phyloP scores from a whole-genome alignment of 2,113 vertebrate species.

The Solenodon paradoxus region DNA sequence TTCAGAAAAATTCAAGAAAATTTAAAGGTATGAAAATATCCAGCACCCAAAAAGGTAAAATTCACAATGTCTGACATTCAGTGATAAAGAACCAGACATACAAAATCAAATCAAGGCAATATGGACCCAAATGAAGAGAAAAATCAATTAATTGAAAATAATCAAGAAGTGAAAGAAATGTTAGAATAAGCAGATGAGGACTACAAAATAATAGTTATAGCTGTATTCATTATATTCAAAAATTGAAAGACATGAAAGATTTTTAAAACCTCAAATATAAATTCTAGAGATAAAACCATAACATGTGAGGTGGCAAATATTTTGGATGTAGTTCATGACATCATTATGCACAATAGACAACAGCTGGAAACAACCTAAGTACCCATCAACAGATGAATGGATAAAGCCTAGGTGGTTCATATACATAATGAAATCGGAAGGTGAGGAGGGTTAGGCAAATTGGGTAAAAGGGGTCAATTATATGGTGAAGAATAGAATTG shows the following conservation, averaged over 20 bases:
- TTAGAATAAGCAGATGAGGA: not conserved
- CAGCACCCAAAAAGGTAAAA: not conserved
- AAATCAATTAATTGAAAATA: not conserved
- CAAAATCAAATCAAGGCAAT: not conserved
- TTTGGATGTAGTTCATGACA: not conserved
- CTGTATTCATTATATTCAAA: not conserved
- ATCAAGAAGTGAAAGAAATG: not conserved
- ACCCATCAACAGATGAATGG: too few relatives aligned
- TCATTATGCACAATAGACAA: too few relatives aligned
- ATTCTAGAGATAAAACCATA: not conserved
- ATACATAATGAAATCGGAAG: too few relatives aligned
- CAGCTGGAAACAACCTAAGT: too few relatives aligned
- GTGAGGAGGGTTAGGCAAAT: too few relatives aligned
- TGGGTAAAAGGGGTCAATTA: too few relatives aligned
- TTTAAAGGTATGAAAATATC: not conserved
- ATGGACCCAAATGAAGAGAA: not conserved
- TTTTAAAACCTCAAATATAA: not conserved
- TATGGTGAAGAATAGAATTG: too few relatives aligned
- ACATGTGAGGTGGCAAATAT: not conserved
- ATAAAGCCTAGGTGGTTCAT: too few relatives aligned
- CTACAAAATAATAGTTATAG: too few relatives aligned
- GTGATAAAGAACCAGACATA: not conserved
- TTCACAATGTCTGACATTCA: not conserved
- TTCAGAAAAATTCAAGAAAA: not conserved
- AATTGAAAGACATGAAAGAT: not conserved